Evolutionary conservation across 1,140 invertebrate genomes (phyloP), one percentile per base, ranked within the genome.

Genomic region (Battus philenor): DNA sequence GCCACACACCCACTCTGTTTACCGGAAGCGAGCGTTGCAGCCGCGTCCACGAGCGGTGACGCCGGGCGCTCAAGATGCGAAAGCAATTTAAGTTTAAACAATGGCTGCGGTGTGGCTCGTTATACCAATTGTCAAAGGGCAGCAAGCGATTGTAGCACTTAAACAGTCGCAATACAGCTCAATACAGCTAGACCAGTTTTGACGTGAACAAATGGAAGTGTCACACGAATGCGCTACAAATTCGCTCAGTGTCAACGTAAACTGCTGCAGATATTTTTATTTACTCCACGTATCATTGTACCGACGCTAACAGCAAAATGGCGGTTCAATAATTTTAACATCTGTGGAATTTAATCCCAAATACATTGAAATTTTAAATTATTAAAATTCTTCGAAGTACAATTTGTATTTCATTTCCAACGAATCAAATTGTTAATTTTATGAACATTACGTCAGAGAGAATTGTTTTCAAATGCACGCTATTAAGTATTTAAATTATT

Each of bases 41-140:
- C 1, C 26, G 26, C 33, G 33, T 6, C 6, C 33, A 16, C 33
- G 33, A 36, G 17, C 33, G n/a, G 33, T 36, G 33, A 36, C 33
- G 29, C 9, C 29, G 9, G 12, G 10, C 49, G 57, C 54, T 47
- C 57, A 69, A 62, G 59, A 62, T 50, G 56, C 48, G 50, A 63
- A 66, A 68, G 60, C 66, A 73, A 68, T 73, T 73, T 69, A 73
- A 69, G 60, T 65, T 69, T 57, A 65, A 68, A 73, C 67, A 73
- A 73, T 73, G 57, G 56, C 45, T 43, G 47, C 38, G 54, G 44
- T 51, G 41, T 47, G 41, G 53, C 50, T 36, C 26, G 49, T 50
- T 48, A 55, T 50, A 27, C 44, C 49, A 45, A 31, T 50, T 60
- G 54, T 65, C 58, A 58, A 38, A 51, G 16, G 20, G 33, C 31